Conservation (phyloP, 2,888 invertebrate genomes). For the Xylophagus ater region DNA sequence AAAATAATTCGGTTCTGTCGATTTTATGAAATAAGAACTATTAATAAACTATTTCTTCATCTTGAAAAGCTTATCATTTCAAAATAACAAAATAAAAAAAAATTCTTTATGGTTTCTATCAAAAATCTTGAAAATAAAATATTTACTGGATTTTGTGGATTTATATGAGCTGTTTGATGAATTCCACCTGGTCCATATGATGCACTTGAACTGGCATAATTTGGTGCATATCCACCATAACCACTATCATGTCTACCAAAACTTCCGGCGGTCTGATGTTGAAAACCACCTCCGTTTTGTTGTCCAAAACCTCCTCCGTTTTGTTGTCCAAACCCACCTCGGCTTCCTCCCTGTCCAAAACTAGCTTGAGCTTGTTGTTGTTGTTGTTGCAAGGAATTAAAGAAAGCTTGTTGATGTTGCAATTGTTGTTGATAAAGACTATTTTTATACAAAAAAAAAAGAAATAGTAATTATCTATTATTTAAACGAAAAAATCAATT, state of each 20-base stretch:
- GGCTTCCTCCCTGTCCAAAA: no score
- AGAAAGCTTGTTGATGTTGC: slow-evolving; percentile 28
- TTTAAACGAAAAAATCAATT: slow-evolving; percentile 1
- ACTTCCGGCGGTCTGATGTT: slow-evolving; percentile 5
- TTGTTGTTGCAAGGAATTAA: slow-evolving; percentile 17
- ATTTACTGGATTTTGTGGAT: slow-evolving; percentile 50
- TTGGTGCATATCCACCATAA: slow-evolving; percentile 29
- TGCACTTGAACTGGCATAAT: slow-evolving; percentile 44
- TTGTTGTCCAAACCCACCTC: no score
- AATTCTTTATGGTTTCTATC: background rate
- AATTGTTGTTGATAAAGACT: slow-evolving; percentile 30
- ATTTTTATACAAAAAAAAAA: background rate
- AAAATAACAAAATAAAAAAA: background rate
- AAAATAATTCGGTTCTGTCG: no score
- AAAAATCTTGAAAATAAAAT: slow-evolving; percentile 20
- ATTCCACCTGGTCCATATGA: slow-evolving; percentile 44
- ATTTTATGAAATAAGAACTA: no score
- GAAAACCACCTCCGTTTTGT: no score
- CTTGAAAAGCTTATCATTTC: background rate
- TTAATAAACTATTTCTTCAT: no score
- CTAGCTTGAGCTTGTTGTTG: background rate
- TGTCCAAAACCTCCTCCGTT: no score
- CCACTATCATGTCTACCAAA: slow-evolving; percentile 4
- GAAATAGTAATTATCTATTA: background rate
- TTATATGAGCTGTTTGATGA: slow-evolving; percentile 48